These are phyloP conservation scores for Trichonephila inaurata DNA, from an alignment of 1,140 invertebrate species.

Conservation along the genomic window DNA sequence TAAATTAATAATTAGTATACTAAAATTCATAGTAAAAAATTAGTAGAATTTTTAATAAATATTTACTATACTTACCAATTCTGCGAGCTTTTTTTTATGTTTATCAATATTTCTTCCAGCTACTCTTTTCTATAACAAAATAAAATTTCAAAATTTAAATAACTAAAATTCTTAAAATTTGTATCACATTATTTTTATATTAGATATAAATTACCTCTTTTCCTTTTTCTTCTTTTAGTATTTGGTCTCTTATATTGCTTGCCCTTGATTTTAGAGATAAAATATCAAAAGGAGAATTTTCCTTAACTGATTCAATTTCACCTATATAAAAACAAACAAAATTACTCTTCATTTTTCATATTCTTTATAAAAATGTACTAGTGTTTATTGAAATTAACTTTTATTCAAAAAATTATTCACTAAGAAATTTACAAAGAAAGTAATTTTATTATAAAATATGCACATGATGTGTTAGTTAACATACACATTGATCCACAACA, in stretches of 20 bases:
- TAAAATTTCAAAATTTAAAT: slow-evolving; percentile 72
- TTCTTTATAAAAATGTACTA: background rate
- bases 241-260: slow-evolving; percentile 91
- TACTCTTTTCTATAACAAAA: slow-evolving; percentile 65
- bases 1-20: background rate
- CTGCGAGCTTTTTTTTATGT: slow-evolving; percentile 92
- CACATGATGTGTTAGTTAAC: no score
- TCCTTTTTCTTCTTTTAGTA: slow-evolving; percentile 87
- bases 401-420: no score
- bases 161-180: background rate
- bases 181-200: background rate
- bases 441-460: no score
- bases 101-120: slow-evolving; percentile 89
- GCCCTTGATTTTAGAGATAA: slow-evolving; percentile 91
- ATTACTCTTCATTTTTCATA: background rate
- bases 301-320: slow-evolving; percentile 78
- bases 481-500: no score
- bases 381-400: no score
- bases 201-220: slow-evolving; percentile 79
- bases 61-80: slow-evolving; percentile 82
- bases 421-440: no score
- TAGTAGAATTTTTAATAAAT: background rate
- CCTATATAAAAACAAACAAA: slow-evolving; percentile 1
- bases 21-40: background rate
- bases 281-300: slow-evolving; percentile 90